These are phyloP conservation scores for Xestia sexstrigata DNA, from an alignment of 2,888 invertebrate species.

Conservation along the genomic window DNA sequence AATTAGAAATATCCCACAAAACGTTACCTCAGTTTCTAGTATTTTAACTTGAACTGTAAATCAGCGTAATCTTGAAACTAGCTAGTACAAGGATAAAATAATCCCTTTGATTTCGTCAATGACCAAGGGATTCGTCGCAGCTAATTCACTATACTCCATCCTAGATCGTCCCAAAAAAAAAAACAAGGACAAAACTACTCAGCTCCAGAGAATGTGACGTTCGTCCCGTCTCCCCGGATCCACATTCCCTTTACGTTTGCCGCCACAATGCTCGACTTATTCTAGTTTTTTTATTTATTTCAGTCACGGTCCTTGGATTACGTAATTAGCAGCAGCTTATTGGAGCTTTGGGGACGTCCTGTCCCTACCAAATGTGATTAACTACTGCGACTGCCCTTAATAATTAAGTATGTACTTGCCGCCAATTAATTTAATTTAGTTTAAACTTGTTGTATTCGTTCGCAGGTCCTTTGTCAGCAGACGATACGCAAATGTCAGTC, in stretches of 20 bases:
- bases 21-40: background rate
- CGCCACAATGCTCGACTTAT: constrained; percentile 80
- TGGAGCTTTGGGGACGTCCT: constrained; percentile 80
- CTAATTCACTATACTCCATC: constrained; percentile 41
- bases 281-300: constrained; percentile 81
- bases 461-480: constrained; percentile 28
- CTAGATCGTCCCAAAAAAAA: constrained; percentile 45
- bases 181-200: constrained; percentile 39
- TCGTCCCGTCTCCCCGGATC: constrained; percentile 58
- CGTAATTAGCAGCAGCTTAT: constrained; percentile 88
- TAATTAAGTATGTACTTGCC: constrained; percentile 68
- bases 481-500: constrained; percentile 56
- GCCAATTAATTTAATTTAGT: constrained; percentile 61
- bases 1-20: background rate
- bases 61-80: background rate
- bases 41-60: constrained; percentile 5
- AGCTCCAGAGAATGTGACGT: constrained; percentile 65
- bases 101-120: constrained; percentile 15
- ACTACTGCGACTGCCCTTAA: constrained; percentile 72
- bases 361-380: constrained; percentile 80
- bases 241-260: constrained; percentile 79
- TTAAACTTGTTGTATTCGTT: constrained; percentile 36
- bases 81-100: constrained; percentile 3
- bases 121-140: constrained; percentile 41
- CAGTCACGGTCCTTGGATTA: constrained; percentile 87